Evolutionary conservation across 2,113 vertebrate species (phyloP), one percentile per base, ranked within the genome.

Genomic region (Silurus glanis): DNA sequence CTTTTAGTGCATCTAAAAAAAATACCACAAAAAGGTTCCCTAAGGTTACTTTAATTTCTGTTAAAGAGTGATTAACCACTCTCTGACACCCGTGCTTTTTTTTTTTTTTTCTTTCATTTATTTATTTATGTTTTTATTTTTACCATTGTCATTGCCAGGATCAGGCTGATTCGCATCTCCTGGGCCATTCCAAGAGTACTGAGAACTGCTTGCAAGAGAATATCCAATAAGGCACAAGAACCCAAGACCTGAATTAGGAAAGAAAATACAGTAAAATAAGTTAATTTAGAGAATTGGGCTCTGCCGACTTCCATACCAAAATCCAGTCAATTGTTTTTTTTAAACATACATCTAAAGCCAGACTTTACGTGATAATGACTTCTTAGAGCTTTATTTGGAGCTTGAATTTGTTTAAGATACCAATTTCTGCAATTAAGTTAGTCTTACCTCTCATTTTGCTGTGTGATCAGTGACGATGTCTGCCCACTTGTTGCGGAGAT

Each of bases 391-490:
- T 75, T 75, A 75, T 51, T 23, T 58, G 51, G 10, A 56, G 16
- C 13, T 28, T 79, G 51, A 7, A 23, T 53, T 51, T 51, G 21
- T 75, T 75, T 13, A 51, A 1, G 12, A 12, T 49, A 53, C 53
- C 7, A 82, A 58, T 9, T 59, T 64, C n/a, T 17, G 13, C 21
- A 74, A 56, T 12, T 75, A 14, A 5, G 23, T 56, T 9, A 37
- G 49, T 71, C 93, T 93, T 87, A 94, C 93, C 93, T 92, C 69
- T 87, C 94, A 94, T 94, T 87, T 55, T 87, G 87, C 61, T 61
- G 83, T 45, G 62, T 28, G 86, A 83, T 62, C 72, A 82, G 56
- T 53, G 14, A 86, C 21, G 85, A 86, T 67, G 13, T 45, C 89
- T 72, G 85, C 69, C 12, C 10, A 9, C 9, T 86, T 25, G 10